Evolutionary conservation across 1,140 invertebrate genomes (phyloP).

Genomic region (Trigoniulus corallinus): DNA sequence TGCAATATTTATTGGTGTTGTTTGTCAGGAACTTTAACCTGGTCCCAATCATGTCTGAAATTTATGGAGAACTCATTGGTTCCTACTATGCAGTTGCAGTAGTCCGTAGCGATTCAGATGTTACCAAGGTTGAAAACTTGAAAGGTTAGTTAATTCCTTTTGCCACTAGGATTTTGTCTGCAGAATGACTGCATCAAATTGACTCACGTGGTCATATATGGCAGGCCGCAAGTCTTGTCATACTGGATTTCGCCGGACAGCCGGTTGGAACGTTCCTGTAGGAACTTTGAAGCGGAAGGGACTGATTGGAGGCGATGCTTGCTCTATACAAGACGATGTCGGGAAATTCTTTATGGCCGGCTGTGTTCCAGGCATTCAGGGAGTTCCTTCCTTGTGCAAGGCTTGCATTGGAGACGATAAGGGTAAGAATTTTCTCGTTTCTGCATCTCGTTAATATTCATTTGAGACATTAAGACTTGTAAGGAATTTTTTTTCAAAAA

Average conservation of each 20-base stretch:
- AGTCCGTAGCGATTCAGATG: slow-evolving; percentile 38
- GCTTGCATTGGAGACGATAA: slow-evolving; percentile 23
- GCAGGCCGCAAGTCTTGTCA: slow-evolving; percentile 44
- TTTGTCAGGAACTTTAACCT: slow-evolving; percentile 41
- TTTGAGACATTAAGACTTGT: not conserved
- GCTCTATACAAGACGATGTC: slow-evolving; percentile 36
- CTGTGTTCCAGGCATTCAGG: slow-evolving; percentile 34
- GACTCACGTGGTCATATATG: not conserved
- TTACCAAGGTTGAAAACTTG: slow-evolving; percentile 40
- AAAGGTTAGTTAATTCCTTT: slow-evolving; percentile 18
- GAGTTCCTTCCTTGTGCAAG: slow-evolving; percentile 25
- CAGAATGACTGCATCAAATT: not conserved
- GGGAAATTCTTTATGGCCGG: slow-evolving; percentile 40
- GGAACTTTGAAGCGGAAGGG: slow-evolving; percentile 27
- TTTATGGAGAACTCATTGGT: slow-evolving; percentile 27
- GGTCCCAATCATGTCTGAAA: slow-evolving; percentile 46
- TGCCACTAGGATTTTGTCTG: not conserved
- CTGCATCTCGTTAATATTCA: not conserved
- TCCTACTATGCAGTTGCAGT: slow-evolving; percentile 44
- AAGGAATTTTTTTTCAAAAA: not conserved
- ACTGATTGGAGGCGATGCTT: slow-evolving; percentile 27
- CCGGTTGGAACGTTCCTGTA: slow-evolving; percentile 34
- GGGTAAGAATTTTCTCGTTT: not conserved
- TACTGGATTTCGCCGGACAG: slow-evolving; percentile 18
- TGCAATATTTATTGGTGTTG: too few species aligned